Base-by-base conservation (phyloP, 2,113 vertebrate species). In the Camelus dromedarius region DNA sequence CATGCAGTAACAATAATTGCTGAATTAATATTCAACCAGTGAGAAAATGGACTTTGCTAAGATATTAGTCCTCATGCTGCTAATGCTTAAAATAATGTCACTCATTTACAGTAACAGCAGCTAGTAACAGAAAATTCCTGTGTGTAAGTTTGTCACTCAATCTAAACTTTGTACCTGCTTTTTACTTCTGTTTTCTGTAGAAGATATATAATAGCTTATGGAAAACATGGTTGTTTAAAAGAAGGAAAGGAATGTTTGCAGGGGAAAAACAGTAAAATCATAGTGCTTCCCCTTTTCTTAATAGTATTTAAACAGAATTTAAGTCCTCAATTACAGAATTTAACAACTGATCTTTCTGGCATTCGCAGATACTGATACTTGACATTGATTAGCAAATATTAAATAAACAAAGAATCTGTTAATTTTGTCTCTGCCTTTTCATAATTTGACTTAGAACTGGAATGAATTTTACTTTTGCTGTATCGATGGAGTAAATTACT, bases 31-130 rank as follows among this genome's bases (percentile, higher is more conserved):
- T 86, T 77, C 50, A 83, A 89, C 28, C 13, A n/a, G 4, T 52
- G 46, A 93, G 50, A 76, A 81, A 69, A 66, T 88, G n/a, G 12
- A 67, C 88, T 93, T 87, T 87, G 86, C 32, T 22, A 60, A 60
- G 30, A 54, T 73, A 60, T 1, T 72, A 64, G 12, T 52, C 28
- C 50, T n/a, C 0, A 0, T 79, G 66, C 24, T 93, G 46, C 22
- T 0, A 0, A 60, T 85, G 70, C 84, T 87, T 96, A 46, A 90
- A 93, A 69, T 0, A 0, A 54, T 50, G 5, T 1, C 67, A 62
- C 22, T 96, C 76, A 89, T 94, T 56, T 1, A 48, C 72, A 81
- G 3, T 76, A 66, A 64, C 28, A 96, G 50, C 28, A 42, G 24
- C 76, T 91, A 42, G 19, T 69, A 30, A 89, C 56, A 66, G 73